Base-by-base conservation (phyloP, 2,888 invertebrate species). In the Bruchidius siliquastri region DNA sequence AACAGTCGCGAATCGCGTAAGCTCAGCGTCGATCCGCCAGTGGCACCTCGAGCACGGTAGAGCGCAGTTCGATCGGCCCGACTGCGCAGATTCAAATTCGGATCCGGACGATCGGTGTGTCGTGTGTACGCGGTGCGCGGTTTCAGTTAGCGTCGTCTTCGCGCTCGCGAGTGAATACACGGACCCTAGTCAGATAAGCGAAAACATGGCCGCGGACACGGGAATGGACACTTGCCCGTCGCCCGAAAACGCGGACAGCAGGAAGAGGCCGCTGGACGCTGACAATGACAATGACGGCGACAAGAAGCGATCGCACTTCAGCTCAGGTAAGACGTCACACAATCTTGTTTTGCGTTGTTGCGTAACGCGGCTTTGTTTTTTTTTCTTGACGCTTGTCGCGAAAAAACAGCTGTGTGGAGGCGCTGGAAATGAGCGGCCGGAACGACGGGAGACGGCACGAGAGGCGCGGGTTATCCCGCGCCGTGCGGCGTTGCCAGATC, bases 201-300 rank as follows among this genome's bases (percentile, higher is more conserved):
- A 2, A 10, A 92, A 93, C 90, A 95, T 95, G 94, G 95, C 94
- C 90, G 94, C 94, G 89, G 95, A 95, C 90, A 93, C 94, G 90
- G 93, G 93, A 91, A 95, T 95, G 94, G 95, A 95, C 91, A 94
- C 95, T 91, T 95, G 95, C 91, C 93, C 95, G 88, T 95, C 95
- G 90, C 95, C 95, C 88, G 95, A 95, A 91, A 94, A 94, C 88
- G 91, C 92, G 82, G 95, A 95, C 90, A 95, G 95, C 88, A 92
- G 95, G 88, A 95, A 95, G 90, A 91, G 95, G 88, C 95, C 95
- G 84, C 91, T 94, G 85, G 95, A 95, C 89, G 92, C 92, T 81
- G 95, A 95, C 89, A 92, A 92, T 83, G 95, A 95, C 88, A 94
- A 94, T 90, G 94, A 94, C 86, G 94, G 94, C 86, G 92, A 94